Conservation (phyloP, 2,113 vertebrate species). For the Nerophis lumbriciformis region DNA sequence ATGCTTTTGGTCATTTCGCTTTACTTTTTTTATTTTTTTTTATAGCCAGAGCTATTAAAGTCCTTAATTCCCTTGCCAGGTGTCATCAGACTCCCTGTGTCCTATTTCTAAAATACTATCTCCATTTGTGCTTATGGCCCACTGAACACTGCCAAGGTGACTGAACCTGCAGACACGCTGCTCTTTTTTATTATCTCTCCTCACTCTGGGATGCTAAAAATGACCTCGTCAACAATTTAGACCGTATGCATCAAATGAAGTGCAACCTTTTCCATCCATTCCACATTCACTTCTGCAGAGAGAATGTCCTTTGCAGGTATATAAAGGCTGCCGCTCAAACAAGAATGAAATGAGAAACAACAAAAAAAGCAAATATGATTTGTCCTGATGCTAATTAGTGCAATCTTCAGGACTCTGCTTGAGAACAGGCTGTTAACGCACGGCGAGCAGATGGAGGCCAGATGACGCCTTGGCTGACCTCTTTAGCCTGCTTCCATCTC, state of each 20-base stretch:
- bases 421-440: conserved; percentile 46
- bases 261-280: conserved; percentile 26
- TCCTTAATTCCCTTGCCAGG: conserved; percentile 60
- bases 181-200: conserved; percentile 18
- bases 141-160: conserved; percentile 46
- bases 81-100: conserved; percentile 48
- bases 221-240: conserved; percentile 43
- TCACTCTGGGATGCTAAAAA: conserved; percentile 13
- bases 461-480: conserved; percentile 62
- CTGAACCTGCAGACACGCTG: conserved; percentile 11
- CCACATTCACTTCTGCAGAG: conserved; percentile 7
- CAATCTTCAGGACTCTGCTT: conserved; percentile 47
- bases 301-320: conserved; percentile 11
- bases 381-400: conserved; percentile 53
- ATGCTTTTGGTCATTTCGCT: conserved; percentile 32
- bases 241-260: conserved; percentile 37
- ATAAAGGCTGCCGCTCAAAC: neutral
- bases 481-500: conserved; percentile 37
- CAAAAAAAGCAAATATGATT: conserved; percentile 2
- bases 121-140: conserved; percentile 32
- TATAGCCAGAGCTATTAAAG: conserved; percentile 59
- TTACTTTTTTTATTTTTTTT: conserved; percentile 32
- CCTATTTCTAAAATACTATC: conserved; percentile 56
- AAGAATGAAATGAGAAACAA: conserved; percentile 12
- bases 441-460: conserved; percentile 57